phyloP scores from a whole-genome alignment of 92 coral and sea anemone species.

The Ricordea florida region DNA sequence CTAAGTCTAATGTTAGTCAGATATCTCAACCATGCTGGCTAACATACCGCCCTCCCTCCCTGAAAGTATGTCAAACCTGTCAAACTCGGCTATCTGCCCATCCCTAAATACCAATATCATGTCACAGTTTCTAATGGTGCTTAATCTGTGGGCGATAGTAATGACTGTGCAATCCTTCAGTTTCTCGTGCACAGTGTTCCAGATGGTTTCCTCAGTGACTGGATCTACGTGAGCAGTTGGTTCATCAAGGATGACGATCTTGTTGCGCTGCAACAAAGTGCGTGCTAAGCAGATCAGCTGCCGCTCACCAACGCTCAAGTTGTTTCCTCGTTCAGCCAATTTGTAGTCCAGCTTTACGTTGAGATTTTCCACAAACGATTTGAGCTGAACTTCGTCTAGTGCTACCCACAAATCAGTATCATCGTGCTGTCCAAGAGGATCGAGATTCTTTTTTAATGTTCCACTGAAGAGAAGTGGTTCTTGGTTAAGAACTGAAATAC shows the following conservation, averaged over 20 bases:
- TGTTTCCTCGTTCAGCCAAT: constrained; percentile 9
- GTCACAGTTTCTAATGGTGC: too few relatives aligned
- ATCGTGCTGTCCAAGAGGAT: constrained; percentile 15
- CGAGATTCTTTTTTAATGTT: constrained; percentile 12
- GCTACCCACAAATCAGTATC: constrained; percentile 14
- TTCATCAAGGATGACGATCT: constrained; percentile 29
- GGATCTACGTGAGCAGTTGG: constrained; percentile 36
- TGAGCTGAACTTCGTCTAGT: constrained; percentile 11
- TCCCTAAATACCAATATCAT: too few relatives aligned
- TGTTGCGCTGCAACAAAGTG: constrained; percentile 7
- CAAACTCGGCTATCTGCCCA: too few relatives aligned
- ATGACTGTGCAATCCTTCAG: constrained; percentile 26
- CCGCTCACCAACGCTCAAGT: constrained; percentile 32
- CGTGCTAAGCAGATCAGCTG: constrained; percentile 40
- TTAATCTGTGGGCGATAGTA: constrained; percentile 16
- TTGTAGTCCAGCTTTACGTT: constrained; percentile 21
- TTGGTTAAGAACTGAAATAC: constrained; percentile 35
- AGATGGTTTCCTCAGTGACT: constrained; percentile 16
- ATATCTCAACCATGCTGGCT: too few relatives aligned
- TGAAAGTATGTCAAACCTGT: too few relatives aligned
- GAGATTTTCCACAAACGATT: background rate
- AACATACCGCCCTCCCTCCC: too few relatives aligned
- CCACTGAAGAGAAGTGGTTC: constrained; percentile 22
- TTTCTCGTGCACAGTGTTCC: constrained; percentile 27
- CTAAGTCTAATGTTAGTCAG: too few relatives aligned